Conservation (phyloP, 2,797 vertebrate genomes). For the Adrianichthys oophorus region DNA sequence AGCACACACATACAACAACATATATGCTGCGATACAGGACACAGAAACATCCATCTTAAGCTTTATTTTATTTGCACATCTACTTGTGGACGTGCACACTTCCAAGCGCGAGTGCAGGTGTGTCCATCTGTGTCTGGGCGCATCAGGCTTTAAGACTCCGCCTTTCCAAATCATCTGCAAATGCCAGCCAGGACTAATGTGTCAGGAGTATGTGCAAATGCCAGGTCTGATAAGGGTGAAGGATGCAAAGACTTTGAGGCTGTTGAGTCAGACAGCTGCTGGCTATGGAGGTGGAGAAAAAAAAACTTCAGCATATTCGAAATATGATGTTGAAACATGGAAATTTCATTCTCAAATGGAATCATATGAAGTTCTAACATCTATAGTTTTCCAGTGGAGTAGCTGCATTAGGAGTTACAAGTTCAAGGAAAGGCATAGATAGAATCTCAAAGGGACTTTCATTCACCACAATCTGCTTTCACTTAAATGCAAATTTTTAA, state of each 20-base stretch:
- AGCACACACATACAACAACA: constrained; percentile 17
- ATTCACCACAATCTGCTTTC: constrained; percentile 15
- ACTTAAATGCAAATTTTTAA: constrained; percentile 10
- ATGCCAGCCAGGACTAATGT: constrained; percentile 71
- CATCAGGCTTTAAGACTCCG: constrained; percentile 42
- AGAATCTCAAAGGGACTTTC: constrained; percentile 11
- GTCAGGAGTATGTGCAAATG: constrained; percentile 68
- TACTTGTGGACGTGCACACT: constrained; percentile 1
- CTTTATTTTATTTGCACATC: neutral
- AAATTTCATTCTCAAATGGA: neutral
- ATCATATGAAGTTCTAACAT: neutral
- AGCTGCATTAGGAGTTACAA: constrained; percentile 2
- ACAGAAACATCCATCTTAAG: constrained; percentile 12
- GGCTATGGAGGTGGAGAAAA: neutral
- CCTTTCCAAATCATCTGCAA: constrained; percentile 58
- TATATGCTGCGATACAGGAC: constrained; percentile 5
- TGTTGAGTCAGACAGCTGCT: constrained; percentile 36
- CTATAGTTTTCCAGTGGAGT: neutral
- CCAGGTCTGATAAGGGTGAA: constrained; percentile 57
- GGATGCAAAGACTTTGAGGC: constrained; percentile 41
- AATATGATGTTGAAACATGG: too few species aligned
- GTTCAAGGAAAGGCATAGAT: constrained; percentile 9
- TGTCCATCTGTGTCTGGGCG: constrained; percentile 10
- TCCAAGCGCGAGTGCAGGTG: constrained; percentile 4
- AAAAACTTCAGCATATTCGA: too few species aligned